phyloP scores from a whole-genome alignment of 2,888 invertebrate genomes.

The Anthophora plumipes region DNA sequence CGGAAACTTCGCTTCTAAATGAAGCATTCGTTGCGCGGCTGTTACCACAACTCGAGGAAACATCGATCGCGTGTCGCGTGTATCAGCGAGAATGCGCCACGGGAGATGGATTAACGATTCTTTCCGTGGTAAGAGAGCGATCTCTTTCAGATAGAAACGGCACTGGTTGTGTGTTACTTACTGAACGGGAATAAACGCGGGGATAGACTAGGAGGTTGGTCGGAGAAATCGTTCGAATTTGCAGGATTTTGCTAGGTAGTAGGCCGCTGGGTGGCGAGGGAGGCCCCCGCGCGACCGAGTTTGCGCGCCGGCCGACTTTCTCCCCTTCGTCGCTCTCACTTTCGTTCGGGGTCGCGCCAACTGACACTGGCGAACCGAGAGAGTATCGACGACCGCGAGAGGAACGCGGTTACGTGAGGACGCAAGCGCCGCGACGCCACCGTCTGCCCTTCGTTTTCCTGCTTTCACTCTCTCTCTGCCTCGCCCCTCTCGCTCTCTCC shows the following conservation, averaged over 20 bases:
- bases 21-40: not conserved
- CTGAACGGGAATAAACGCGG: not conserved
- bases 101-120: too few relatives aligned
- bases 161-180: too few relatives aligned
- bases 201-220: not conserved
- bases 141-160: too few relatives aligned
- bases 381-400: slow-evolving; percentile 66
- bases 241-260: slow-evolving; percentile 8
- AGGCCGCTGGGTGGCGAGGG: not conserved
- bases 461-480: slow-evolving; percentile 54
- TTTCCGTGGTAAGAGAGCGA: too few relatives aligned
- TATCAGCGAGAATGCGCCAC: not conserved
- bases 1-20: not conserved
- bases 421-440: slow-evolving; percentile 51
- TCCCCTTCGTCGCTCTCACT: slow-evolving; percentile 71
- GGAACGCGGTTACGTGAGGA: slow-evolving; percentile 11
- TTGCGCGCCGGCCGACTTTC: slow-evolving; percentile 68
- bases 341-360: slow-evolving; percentile 69
- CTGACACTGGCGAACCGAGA: slow-evolving; percentile 44
- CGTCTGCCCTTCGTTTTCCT: slow-evolving; percentile 10
- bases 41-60: not conserved
- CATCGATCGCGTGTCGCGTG: not conserved
- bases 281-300: slow-evolving; percentile 45
- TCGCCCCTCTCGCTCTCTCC: not conserved
- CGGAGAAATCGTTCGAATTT: not conserved